phyloP scores from a whole-genome alignment of 2,113 vertebrate genomes.

The Propithecus coquereli region DNA sequence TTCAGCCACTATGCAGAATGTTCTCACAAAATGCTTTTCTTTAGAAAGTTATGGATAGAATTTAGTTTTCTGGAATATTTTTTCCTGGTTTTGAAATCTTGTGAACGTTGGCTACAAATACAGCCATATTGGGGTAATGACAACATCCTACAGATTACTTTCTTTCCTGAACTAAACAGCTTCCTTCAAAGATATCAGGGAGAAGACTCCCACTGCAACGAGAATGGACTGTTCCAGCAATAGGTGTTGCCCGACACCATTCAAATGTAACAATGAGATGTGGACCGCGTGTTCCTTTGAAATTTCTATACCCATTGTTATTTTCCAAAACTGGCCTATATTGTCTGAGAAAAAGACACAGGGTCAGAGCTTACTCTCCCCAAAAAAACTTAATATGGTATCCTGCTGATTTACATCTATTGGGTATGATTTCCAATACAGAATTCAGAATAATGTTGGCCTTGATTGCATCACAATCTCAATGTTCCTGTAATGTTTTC shows the following conservation, averaged over 20 bases:
- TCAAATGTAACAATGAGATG: neutral
- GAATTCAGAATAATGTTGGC: neutral
- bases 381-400: neutral
- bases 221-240: neutral
- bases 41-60: neutral
- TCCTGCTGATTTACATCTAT: neutral
- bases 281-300: neutral
- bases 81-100: neutral
- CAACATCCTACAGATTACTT: neutral
- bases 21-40: neutral
- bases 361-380: neutral
- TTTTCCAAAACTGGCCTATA: neutral
- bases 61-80: neutral
- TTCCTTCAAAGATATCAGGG: neutral
- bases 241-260: neutral
- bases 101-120: neutral
- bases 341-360: neutral
- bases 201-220: neutral
- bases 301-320: neutral
- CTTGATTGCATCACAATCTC: neutral
- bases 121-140: neutral
- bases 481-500: neutral
- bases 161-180: neutral
- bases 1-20: neutral
- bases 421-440: neutral